Percentiles rank a stretch among this genome's conserved stretches.
phyloP scores from a whole-genome alignment of 2,797 vertebrate species.

The Macropodus opercularis region DNA sequence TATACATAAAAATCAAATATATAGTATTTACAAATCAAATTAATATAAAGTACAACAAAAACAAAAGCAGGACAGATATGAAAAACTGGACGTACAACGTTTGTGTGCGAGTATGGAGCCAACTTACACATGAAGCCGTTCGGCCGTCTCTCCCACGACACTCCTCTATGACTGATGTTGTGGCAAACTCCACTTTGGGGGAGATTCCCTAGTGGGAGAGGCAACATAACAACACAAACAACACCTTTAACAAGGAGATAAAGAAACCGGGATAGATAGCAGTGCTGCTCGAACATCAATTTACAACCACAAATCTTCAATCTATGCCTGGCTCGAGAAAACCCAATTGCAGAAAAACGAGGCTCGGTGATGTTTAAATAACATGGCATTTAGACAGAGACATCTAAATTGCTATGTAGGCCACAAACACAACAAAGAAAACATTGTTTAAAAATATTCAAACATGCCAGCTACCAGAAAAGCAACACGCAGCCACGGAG shows the following conservation, averaged over 20 bases:
- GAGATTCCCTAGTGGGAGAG: slow-evolving; percentile 88
- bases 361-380: slow-evolving; percentile 77
- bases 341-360: slow-evolving; percentile 66
- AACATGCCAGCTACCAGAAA: slow-evolving; percentile 65
- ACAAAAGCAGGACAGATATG: slow-evolving; percentile 2
- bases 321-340: slow-evolving; percentile 70
- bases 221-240: slow-evolving; percentile 62
- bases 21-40: too few relatives aligned
- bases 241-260: slow-evolving; percentile 77
- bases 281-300: slow-evolving; percentile 76
- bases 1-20: too few relatives aligned
- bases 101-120: slow-evolving; percentile 10
- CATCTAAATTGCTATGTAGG: slow-evolving; percentile 72
- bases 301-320: slow-evolving; percentile 77
- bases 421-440: slow-evolving; percentile 60
- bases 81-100: background rate
- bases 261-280: slow-evolving; percentile 83
- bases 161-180: slow-evolving; percentile 90
- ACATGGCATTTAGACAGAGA: slow-evolving; percentile 71
- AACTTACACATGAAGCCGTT: slow-evolving; percentile 65
- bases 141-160: slow-evolving; percentile 71
- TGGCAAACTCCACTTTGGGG: slow-evolving; percentile 93
- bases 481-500: slow-evolving; percentile 11
- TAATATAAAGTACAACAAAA: slow-evolving; percentile 13
- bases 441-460: slow-evolving; percentile 76